phyloP scores from a whole-genome alignment of 2,797 vertebrate species.

The Loris lydekkerianus region DNA sequence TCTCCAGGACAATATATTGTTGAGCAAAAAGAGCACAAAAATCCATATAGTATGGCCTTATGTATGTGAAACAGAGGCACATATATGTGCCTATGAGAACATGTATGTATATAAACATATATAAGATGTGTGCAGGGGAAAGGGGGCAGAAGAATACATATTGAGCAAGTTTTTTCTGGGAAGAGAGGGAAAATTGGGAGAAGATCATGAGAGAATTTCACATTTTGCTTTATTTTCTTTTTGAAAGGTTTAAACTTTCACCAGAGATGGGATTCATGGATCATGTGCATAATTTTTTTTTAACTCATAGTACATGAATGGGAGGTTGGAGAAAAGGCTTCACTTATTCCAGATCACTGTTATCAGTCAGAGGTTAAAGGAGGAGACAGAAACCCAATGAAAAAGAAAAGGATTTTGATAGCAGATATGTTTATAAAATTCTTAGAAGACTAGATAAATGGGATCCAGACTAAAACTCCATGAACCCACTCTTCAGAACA shows the following conservation, averaged over 20 bases:
- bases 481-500: neutral
- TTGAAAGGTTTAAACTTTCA: neutral
- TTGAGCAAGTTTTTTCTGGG: neutral
- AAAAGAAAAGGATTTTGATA: neutral
- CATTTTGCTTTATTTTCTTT: neutral
- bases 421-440: neutral
- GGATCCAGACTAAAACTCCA: neutral
- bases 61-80: conserved; percentile 9
- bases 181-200: neutral
- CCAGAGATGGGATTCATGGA: neutral
- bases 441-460: neutral
- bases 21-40: neutral
- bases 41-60: neutral
- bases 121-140: neutral
- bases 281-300: neutral
- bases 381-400: neutral
- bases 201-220: neutral
- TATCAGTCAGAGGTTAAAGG: neutral
- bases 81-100: neutral
- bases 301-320: neutral
- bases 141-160: neutral
- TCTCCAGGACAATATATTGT: neutral
- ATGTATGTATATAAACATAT: neutral
- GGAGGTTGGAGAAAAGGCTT: neutral
- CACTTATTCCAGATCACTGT: neutral